Conservation (phyloP, 2,797 vertebrate genomes). For the Spheniscus humboldti region DNA sequence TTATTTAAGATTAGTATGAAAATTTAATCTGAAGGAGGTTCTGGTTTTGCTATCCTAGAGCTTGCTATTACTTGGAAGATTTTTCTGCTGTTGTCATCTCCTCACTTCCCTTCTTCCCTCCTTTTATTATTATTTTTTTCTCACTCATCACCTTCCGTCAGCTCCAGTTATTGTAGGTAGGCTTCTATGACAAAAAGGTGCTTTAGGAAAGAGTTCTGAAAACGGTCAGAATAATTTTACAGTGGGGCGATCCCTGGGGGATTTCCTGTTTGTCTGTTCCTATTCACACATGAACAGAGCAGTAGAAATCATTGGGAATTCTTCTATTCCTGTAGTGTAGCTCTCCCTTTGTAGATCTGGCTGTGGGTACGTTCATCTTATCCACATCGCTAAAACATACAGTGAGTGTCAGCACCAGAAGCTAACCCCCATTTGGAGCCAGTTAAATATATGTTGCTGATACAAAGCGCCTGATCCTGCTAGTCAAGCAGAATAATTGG, state of each 20-base stretch:
- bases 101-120: background rate
- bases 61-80: slow-evolving; percentile 46
- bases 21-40: slow-evolving; percentile 67
- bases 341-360: background rate
- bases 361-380: background rate
- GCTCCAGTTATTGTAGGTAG: slow-evolving; percentile 33
- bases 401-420: background rate
- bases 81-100: slow-evolving; percentile 46
- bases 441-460: background rate
- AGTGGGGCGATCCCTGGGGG: slow-evolving; percentile 35
- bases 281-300: slow-evolving; percentile 15
- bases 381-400: background rate
- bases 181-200: slow-evolving; percentile 46
- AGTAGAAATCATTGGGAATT: slow-evolving; percentile 39
- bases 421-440: background rate
- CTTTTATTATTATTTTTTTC: slow-evolving; percentile 48
- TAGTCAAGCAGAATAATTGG: slow-evolving; percentile 6
- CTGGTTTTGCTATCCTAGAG: slow-evolving; percentile 52
- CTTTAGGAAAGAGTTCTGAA: slow-evolving; percentile 60
- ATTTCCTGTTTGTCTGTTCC: slow-evolving; percentile 43
- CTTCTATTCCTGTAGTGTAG: background rate
- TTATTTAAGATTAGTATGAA: slow-evolving; percentile 73
- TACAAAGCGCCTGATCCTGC: background rate
- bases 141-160: slow-evolving; percentile 38
- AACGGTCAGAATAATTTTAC: slow-evolving; percentile 59